A percentile compares a stretch with the other conserved stretches of the same genome.
phyloP scores from a whole-genome alignment of 1,140 invertebrate genomes.

The Oreohelix idahoensis region DNA sequence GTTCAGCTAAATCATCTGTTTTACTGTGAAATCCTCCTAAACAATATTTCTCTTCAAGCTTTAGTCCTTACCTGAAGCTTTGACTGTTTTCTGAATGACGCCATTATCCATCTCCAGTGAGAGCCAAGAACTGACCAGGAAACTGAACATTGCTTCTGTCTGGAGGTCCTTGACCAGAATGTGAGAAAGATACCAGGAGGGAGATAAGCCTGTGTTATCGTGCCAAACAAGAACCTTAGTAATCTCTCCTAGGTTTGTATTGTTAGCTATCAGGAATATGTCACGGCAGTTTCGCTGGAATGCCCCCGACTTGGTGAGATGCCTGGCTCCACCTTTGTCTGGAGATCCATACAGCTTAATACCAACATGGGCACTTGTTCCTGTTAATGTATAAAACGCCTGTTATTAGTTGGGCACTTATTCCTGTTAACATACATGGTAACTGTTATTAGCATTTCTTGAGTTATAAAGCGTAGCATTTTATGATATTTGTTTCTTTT shows the following conservation, averaged over 20 bases:
- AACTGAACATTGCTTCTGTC: conserved; percentile 59
- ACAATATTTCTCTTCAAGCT: neutral
- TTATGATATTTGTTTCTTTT: too few relatives aligned
- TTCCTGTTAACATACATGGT: too few relatives aligned
- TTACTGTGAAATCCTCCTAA: neutral
- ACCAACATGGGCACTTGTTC: conserved; percentile 66
- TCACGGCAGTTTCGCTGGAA: conserved; percentile 65
- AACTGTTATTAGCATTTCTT: too few relatives aligned
- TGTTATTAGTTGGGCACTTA: too few relatives aligned
- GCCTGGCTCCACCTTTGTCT: conserved; percentile 57
- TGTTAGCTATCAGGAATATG: conserved; percentile 62
- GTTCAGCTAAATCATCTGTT: too few relatives aligned
- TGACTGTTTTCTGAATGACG: conserved; percentile 60
- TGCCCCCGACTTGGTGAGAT: conserved; percentile 59
- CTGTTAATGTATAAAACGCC: conserved; percentile 42
- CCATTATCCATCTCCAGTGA: conserved; percentile 60
- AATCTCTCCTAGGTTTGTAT: conserved; percentile 61
- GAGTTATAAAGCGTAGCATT: too few relatives aligned
- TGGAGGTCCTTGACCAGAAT: conserved; percentile 63
- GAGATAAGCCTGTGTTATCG: conserved; percentile 66
- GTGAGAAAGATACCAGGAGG: conserved; percentile 65
- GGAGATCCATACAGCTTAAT: conserved; percentile 63
- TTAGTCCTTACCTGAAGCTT: conserved; percentile 52
- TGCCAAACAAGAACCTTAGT: conserved; percentile 65
- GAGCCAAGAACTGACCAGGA: conserved; percentile 63